Conservation (phyloP, 2,888 invertebrate genomes). For the Sialis lutaria region DNA sequence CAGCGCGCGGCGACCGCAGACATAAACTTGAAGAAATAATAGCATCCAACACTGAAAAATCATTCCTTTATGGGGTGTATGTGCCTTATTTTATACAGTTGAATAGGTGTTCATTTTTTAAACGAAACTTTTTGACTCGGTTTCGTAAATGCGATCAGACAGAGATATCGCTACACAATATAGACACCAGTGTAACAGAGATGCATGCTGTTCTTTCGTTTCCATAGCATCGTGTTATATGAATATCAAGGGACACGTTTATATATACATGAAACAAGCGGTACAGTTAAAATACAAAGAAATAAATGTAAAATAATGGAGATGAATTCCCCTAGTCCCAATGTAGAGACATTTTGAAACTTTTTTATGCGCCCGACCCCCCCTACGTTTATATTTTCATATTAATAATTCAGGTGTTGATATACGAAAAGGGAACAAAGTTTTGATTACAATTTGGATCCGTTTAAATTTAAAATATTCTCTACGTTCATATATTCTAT, state of each 20-base stretch:
- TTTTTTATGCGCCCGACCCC: not conserved
- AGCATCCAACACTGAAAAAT: too few relatives aligned
- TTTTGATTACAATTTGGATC: not conserved
- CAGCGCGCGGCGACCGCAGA: too few relatives aligned
- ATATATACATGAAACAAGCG: conserved; percentile 5
- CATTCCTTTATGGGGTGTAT: too few relatives aligned
- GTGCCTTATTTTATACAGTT: too few relatives aligned
- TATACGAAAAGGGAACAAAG: not conserved
- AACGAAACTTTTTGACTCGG: conserved; percentile 7
- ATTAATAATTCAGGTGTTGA: conserved; percentile 4
- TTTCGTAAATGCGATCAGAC: conserved; percentile 6
- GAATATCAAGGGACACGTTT: conserved; percentile 6
- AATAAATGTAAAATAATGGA: conserved; percentile 8
- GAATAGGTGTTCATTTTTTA: too few relatives aligned
- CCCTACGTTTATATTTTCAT: conserved; percentile 1
- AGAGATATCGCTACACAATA: too few relatives aligned
- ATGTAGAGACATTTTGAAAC: conserved; percentile 4
- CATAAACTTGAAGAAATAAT: too few relatives aligned
- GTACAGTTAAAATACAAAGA: conserved; percentile 7
- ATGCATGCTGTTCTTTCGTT: conserved; percentile 31
- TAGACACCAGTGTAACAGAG: conserved; percentile 25
- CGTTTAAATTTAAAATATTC: too few relatives aligned
- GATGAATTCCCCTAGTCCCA: conserved; percentile 6
- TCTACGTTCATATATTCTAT: too few relatives aligned
- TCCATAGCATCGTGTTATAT: conserved; percentile 19